These are phyloP conservation scores for Pachycephus smyrnensis DNA, from an alignment of 2,888 invertebrate genomes.

Conservation along the genomic window DNA sequence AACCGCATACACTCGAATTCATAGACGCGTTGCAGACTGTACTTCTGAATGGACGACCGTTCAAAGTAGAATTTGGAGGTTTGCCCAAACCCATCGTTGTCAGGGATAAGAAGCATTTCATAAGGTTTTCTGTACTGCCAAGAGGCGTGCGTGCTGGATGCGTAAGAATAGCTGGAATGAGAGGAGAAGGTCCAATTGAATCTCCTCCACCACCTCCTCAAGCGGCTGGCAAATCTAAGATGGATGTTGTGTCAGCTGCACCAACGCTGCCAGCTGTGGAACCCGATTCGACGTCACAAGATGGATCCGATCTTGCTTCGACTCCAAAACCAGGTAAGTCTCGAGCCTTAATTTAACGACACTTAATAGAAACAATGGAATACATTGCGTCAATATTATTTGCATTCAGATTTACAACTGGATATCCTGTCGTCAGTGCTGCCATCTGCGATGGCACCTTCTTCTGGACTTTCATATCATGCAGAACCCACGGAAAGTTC, in stretches of 20 bases:
- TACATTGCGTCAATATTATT: conserved; percentile 17
- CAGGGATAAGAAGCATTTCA: conserved; percentile 82
- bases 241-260: conserved; percentile 32
- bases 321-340: conserved; percentile 48
- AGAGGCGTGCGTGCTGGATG: conserved; percentile 79
- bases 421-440: conserved; percentile 77
- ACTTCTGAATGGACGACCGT: conserved; percentile 82
- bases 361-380: neutral
- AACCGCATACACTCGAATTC: conserved; percentile 82
- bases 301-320: conserved; percentile 49
- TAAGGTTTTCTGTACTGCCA: conserved; percentile 84
- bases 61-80: conserved; percentile 86
- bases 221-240: conserved; percentile 35
- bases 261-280: conserved; percentile 33
- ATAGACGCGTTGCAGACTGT: conserved; percentile 82
- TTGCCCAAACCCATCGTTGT: conserved; percentile 83
- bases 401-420: conserved; percentile 62
- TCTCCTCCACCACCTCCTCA: conserved; percentile 47
- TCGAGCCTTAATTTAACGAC: neutral
- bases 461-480: conserved; percentile 65
- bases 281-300: conserved; percentile 57
- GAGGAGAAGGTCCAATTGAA: conserved; percentile 69
- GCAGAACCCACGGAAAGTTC: conserved; percentile 54
- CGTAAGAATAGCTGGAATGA: conserved; percentile 80
- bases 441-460: conserved; percentile 73